Conservation (phyloP, 2,113 vertebrate species). For the Mus pahari region DNA sequence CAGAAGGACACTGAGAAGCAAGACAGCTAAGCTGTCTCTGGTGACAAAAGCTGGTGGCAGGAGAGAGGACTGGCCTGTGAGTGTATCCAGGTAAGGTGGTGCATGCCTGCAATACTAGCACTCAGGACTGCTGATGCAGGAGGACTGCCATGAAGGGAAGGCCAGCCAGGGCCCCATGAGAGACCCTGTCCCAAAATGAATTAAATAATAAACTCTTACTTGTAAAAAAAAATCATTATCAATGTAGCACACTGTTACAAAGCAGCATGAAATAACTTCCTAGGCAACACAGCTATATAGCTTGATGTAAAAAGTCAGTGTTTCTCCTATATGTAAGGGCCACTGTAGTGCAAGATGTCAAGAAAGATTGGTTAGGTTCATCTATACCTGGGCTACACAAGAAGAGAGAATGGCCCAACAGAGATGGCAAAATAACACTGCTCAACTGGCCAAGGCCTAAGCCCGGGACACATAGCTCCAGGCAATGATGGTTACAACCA, state of each 20-base stretch:
- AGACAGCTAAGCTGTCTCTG: neutral
- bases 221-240: neutral
- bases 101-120: neutral
- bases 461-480: neutral
- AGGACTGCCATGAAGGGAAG: neutral
- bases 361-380: neutral
- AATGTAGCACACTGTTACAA: neutral
- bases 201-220: neutral
- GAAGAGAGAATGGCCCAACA: neutral
- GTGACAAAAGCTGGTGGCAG: neutral
- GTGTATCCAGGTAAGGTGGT: neutral
- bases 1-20: conserved; percentile 49
- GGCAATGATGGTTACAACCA: neutral
- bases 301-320: neutral
- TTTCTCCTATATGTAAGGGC: neutral
- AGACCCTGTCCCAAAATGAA: neutral
- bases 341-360: neutral
- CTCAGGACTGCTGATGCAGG: neutral
- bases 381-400: neutral
- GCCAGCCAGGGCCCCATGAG: too few species aligned
- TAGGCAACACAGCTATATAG: neutral
- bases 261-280: neutral
- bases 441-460: neutral
- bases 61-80: neutral
- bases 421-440: neutral